Base-by-base conservation (phyloP, 2,888 invertebrate genomes). In the Torymus tubicola region DNA sequence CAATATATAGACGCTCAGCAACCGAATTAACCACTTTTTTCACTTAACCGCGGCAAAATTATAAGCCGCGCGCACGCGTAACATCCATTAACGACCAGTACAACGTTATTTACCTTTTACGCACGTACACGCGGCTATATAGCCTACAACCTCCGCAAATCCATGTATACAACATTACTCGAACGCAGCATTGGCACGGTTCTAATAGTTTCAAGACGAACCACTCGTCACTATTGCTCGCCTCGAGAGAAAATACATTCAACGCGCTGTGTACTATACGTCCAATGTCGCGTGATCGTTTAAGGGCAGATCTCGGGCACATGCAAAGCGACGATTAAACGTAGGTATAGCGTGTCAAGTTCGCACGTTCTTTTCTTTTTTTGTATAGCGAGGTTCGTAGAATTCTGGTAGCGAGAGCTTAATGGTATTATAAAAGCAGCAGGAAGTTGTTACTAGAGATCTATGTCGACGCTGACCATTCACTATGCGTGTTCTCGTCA, bases 111-210 rank as follows among this genome's bases (percentile, higher is more conserved):
- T 58, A 13, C 21, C 64, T 53, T 72, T 53, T 63, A 63, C 71
- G 63, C 11, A 50, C 42, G 42, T 1, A 8, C 31, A 5, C 31
- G 31, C 4, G 31, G 5, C 31, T 3, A 31, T 21, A 21, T 16
- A 58, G 21, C 1, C 14, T 11, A 68, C 57, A 68, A 24, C 42
- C 31, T 76, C 55, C 16, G 52, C 24, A 68, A 68, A 53, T 50
- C 42, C 42, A 42, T 42, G 42, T 42, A 31, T 31, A 42, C 42
- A 42, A 42, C 24, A 31, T 13, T 52, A 8, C 50, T 21, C 16
- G 64, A 67, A 42, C 14, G 55, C 82, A 85, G 82, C 86, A 86
- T 85, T 86, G 87, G 84, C 87, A 86, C 85, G 84, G 85, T 87
- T 87, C 84, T 84, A 84, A 81, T 81, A 79, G 84, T 84, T 81